Evolutionary conservation across 1,140 invertebrate species (phyloP), one percentile per base, ranked within the genome.

Genomic region (Oedothorax gibbosus): DNA sequence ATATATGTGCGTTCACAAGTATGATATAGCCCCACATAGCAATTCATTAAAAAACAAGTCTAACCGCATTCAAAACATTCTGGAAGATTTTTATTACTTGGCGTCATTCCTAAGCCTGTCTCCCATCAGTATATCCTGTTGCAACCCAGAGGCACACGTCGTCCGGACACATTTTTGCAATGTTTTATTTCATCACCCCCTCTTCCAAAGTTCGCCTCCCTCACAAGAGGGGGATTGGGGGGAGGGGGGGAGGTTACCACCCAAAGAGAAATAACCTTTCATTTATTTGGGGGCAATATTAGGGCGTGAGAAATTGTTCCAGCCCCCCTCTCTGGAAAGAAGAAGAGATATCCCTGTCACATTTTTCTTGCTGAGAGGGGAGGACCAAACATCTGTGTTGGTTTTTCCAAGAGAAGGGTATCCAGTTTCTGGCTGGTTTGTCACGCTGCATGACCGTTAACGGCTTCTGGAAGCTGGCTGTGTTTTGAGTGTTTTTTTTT

Each of bases 301-400:
- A 73, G 80, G 79, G 71, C 81, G 81, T 84, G 71, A 84, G 71
- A 84, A 84, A 64, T 71, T 71, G 69, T 71, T 71, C 15, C 69
- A 15, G n/a, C 14, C 14, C 69, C 50, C 14, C n/a, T 53, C 69
- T 1, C 51, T 69, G n/a, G 18, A 14, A 53, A 53, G 50, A 8
- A 10, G 10, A 53, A 51, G 20, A 51, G 69, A 71, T 71, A 51
- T 71, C 14, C 14, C 21, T 69, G 35, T 69, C 66, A 69, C 35
- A 35, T 21, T 69, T 71, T 53, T n/a, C 50, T 53, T 71, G 69
- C 20, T 49, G 69, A 53, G 12, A 14, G n/a, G 57, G 51, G 50
- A 10, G 15, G 18, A 51, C 6, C 9, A 15, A 71, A 71, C 69
- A 71, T 71, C 69, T 71, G 69, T 71, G 69, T 71, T 71, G 69